phyloP scores from a whole-genome alignment of 2,888 invertebrate genomes.

The Linyphia triangularis region DNA sequence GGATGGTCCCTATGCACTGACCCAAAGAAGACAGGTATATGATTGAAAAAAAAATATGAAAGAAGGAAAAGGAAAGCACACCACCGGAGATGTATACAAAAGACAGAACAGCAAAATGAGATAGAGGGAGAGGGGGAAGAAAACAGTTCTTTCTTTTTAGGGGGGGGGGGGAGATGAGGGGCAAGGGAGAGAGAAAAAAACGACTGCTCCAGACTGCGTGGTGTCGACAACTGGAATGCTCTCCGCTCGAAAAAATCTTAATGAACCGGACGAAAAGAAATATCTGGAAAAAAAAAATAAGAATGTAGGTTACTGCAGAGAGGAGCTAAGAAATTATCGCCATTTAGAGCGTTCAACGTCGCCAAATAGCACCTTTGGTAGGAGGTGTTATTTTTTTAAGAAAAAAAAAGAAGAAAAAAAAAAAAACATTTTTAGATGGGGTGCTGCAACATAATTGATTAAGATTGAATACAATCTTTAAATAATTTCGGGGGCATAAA shows the following conservation, averaged over 20 bases:
- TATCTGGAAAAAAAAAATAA: conserved; percentile 29
- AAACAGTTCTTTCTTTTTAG: not conserved
- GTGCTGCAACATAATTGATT: too few species aligned
- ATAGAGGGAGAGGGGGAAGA: conserved; percentile 17
- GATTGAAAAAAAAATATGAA: conserved; percentile 32
- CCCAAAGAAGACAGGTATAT: conserved; percentile 69
- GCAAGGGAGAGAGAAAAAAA: conserved; percentile 9
- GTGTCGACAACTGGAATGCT: conserved; percentile 74
- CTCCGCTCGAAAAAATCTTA: conserved; percentile 54
- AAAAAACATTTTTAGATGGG: too few species aligned
- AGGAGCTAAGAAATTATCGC: not conserved
- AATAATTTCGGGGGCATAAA: too few species aligned
- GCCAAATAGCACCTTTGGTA: not conserved
- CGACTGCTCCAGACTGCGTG: conserved; percentile 69
- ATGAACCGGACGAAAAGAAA: conserved; percentile 65
- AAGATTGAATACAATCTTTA: too few species aligned
- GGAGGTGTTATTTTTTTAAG: too few species aligned
- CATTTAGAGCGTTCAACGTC: conserved; percentile 14
- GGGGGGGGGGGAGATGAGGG: conserved; percentile 6
- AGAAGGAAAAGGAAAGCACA: conserved; percentile 44
- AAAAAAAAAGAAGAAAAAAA: too few species aligned
- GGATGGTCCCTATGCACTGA: conserved; percentile 55
- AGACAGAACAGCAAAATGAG: conserved; percentile 60
- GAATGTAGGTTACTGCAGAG: conserved; percentile 49
- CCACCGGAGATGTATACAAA: conserved; percentile 42